Base-by-base conservation (phyloP, 2,888 invertebrate species). In the Microctonus brassicae region DNA sequence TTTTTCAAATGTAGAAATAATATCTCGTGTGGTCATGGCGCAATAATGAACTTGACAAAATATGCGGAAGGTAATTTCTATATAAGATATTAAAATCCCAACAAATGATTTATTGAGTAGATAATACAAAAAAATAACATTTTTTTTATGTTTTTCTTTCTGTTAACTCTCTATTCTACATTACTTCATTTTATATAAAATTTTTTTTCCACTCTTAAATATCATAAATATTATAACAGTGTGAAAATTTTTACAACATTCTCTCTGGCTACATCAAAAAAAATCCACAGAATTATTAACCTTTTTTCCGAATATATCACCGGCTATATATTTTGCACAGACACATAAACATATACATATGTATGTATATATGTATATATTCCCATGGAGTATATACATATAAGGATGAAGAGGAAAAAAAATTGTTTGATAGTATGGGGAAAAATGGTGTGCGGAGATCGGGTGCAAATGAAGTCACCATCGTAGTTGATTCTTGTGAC, bases 21-120 rank as follows among this genome's bases (percentile, higher is more conserved):
- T 71, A 75, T 75, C 74, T 61, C 69, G 70, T 60, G 71, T 64
- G 26, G 13, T 24, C 7, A 36, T 72, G 69, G 82, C 78, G 47
- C 47, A 84, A n/a, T n/a, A 84, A 84, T 82, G 83, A 84, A 83
- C 81, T 80, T 83, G 81, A 84, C 83, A 83, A 84, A 84, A n/a
- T n/a, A 84, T 82, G 81, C 83, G 80, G 82, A 84, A 84, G 83
- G 80, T 80, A 29, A 64, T 11, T 22, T 47, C 4, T n/a, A n/a
- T 24, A 24, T 34, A 39, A 63, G n/a, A 9, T 47, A 47, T 47
- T 47, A 47, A 47, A 47, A 47, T 47, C 0, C 17, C 17, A 17
- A 9, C 47, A 17, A 4, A 6, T 47, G 47, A 47, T 47, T 47
- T 47, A 47, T 47, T 17, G 47, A 7, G 17, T 47, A n/a, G 9